A percentile compares a stretch with the other conserved stretches of the same genome.
Conservation (phyloP, 2,113 vertebrate genomes). For the Rhea americana region DNA sequence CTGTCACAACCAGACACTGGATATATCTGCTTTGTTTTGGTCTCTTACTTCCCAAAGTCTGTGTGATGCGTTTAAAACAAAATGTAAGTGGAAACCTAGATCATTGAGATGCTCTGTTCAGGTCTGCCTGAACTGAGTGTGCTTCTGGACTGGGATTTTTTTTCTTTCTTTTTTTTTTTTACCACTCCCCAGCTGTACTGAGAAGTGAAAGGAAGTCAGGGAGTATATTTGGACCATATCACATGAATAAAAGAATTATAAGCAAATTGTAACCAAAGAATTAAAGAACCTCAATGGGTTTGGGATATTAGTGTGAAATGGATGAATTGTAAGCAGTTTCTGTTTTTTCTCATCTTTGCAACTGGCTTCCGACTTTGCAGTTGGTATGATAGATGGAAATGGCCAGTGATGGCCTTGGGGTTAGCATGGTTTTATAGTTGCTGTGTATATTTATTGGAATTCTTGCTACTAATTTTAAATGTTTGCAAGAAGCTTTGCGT, state of each 20-base stretch:
- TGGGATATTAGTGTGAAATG: neutral
- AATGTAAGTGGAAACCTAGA: neutral
- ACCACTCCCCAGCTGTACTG: neutral
- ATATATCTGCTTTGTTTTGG: neutral
- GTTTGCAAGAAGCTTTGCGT: neutral
- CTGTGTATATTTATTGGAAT: neutral
- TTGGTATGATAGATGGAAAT: neutral
- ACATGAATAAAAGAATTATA: neutral
- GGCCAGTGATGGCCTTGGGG: accelerated
- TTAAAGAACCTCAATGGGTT: neutral
- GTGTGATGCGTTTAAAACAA: accelerated
- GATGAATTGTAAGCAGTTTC: accelerated
- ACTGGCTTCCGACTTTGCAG: no score
- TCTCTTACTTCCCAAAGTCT: neutral
- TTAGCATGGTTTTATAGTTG: neutral
- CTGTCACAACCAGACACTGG: accelerated
- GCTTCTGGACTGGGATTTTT: no score
- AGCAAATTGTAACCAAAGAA: neutral
- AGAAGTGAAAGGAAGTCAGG: neutral
- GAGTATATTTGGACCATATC: neutral
- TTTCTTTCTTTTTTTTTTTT: neutral
- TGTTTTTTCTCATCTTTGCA: neutral
- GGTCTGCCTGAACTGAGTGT: accelerated
- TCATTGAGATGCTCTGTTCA: accelerated
- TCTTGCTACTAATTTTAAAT: neutral